Percentiles rank a stretch among this genome's conserved stretches.
Evolutionary conservation across 2,113 vertebrate genomes (phyloP).

Genomic region (Poecilia latipinna): DNA sequence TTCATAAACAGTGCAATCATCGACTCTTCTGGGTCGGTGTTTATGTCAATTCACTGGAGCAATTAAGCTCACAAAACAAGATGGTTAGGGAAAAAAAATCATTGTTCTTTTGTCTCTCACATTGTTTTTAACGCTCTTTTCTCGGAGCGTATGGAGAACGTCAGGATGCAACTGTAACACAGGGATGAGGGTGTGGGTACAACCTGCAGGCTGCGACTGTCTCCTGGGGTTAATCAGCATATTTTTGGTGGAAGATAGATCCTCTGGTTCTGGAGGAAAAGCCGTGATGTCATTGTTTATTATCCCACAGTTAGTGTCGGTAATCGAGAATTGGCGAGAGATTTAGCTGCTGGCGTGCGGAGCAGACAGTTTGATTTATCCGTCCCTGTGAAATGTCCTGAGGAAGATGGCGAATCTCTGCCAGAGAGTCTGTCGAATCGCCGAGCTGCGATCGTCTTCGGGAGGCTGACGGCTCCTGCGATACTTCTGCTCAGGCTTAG

Average conservation of each 20-base stretch:
- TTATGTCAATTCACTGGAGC: constrained; percentile 72
- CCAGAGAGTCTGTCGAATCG: constrained; percentile 22
- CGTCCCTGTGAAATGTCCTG: constrained; percentile 33
- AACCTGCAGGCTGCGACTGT: constrained; percentile 40
- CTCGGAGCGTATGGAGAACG: constrained; percentile 37
- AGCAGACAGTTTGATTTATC: constrained; percentile 48
- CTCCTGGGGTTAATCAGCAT: constrained; percentile 79
- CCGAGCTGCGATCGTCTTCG: constrained; percentile 22
- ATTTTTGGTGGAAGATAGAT: constrained; percentile 62
- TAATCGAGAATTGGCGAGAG: constrained; percentile 60
- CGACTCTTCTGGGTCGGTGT: constrained; percentile 72
- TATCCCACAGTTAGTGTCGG: constrained; percentile 64
- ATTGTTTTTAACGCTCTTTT: not conserved
- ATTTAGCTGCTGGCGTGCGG: constrained; percentile 41
- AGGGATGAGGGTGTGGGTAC: constrained; percentile 31
- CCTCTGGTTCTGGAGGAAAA: constrained; percentile 35
- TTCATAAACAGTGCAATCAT: constrained; percentile 78
- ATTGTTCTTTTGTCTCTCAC: constrained; percentile 58
- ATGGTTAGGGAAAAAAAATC: constrained; percentile 43
- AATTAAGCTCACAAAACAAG: constrained; percentile 60
- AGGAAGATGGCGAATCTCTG: constrained; percentile 21
- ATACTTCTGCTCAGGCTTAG: constrained; percentile 4
- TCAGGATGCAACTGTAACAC: constrained; percentile 37
- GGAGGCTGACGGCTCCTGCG: not conserved
- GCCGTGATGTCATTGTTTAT: constrained; percentile 79